Base-by-base conservation (phyloP, 2,113 vertebrate genomes). In the Lathamus discolor region DNA sequence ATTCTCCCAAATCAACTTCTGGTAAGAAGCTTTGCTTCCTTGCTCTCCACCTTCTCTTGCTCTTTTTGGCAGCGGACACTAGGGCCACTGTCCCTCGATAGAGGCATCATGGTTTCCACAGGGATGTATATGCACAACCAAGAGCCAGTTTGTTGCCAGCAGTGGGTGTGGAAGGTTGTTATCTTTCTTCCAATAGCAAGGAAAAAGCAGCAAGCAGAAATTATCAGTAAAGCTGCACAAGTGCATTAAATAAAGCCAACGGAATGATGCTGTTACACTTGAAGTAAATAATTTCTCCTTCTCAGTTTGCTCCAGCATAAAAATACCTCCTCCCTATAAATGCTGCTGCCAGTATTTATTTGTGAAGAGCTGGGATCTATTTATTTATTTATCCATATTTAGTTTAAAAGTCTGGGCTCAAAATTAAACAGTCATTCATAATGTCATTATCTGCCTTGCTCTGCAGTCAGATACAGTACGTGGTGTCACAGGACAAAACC, bases 361-460 rank as follows among this genome's bases (percentile, higher is more conserved):
- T 92, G 85, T 81, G 13, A 94, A 95, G 74, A 77, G 39, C 59
- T 90, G 41, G 74, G 66, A 57, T 74, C 59, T 92, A 44, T 94
- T 92, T 96, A 87, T 94, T 96, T 94, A 95, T 91, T 95, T 93
- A 89, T 89, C 91, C 88, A 87, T 96, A 91, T 93, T 96, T 96
- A 96, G 62, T 91, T 93, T 94, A 87, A 91, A 93, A 83, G 64
- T 78, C 83, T 72, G 41, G 24, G 54, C 86, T 90, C 63, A 88
- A 79, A 93, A 83, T 96, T 93, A 94, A 95, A 94, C 62, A 92
- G 83, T 70, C 67, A 89, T 95, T 95, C 87, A 94, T 94, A 95
- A 88, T 88, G 90, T 93, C 91, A 83, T 93, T 95, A 96, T 96
- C 87, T 95, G 91, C 83, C 75, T 70, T 63, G 57, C 87, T 95